Percentiles rank a stretch among this genome's conserved stretches.
phyloP scores from a whole-genome alignment of 2,888 invertebrate genomes.

The Malthinus flaveolus region DNA sequence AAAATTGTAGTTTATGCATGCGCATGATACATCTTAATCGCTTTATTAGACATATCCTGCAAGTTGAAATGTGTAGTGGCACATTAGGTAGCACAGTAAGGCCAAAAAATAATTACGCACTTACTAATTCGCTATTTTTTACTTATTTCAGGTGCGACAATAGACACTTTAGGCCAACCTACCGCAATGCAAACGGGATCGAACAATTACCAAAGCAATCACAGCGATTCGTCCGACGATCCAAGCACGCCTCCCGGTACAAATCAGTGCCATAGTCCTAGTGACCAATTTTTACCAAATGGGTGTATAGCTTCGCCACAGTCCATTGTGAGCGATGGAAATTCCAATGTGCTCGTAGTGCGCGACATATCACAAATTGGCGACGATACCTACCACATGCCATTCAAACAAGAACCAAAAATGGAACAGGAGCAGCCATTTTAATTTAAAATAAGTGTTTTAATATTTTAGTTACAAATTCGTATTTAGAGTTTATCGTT shows the following conservation, averaged over 20 bases:
- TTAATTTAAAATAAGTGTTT: slow-evolving; percentile 48
- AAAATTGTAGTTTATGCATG: background rate
- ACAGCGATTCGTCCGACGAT: slow-evolving; percentile 60
- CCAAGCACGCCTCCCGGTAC: slow-evolving; percentile 57
- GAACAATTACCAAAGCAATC: slow-evolving; percentile 59
- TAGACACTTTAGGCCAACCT: slow-evolving; percentile 49
- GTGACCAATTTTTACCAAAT: slow-evolving; percentile 51
- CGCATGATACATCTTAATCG: background rate
- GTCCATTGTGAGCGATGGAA: slow-evolving; percentile 36
- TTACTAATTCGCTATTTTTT: background rate
- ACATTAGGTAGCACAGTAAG: too few species aligned
- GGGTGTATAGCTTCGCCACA: slow-evolving; percentile 52
- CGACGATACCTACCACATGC: slow-evolving; percentile 49
- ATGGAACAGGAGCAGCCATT: slow-evolving; percentile 54
- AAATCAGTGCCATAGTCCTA: slow-evolving; percentile 51
- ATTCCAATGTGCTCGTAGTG: slow-evolving; percentile 54
- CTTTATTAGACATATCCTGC: too few species aligned
- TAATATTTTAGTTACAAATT: background rate
- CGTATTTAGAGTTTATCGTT: background rate
- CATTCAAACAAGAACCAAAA: slow-evolving; percentile 61
- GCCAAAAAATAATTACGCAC: background rate
- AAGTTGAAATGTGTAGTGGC: too few species aligned
- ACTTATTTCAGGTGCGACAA: slow-evolving; percentile 52
- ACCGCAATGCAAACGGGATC: slow-evolving; percentile 46
- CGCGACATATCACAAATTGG: slow-evolving; percentile 55